Evolutionary conservation across 2,888 invertebrate genomes (phyloP), one percentile per base, ranked within the genome.

Genomic region (Cryptocheilus praepositus): DNA sequence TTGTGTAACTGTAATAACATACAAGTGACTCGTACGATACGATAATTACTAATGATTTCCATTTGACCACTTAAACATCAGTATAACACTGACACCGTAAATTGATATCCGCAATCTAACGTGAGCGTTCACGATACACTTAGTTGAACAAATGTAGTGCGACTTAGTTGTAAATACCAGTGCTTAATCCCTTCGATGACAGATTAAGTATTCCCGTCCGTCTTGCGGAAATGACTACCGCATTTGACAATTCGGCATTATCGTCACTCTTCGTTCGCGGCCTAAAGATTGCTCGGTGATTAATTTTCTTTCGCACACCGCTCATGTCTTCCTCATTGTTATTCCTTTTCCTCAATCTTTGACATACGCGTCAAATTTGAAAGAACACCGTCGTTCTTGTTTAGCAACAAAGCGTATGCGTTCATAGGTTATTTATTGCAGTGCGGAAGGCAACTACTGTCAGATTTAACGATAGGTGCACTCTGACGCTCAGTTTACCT

Each of bases 171-270:
- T 36, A 71, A 80, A 86, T 89, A 95, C 97, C 95, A 89, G 92
- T 91, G 56, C 92, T 91, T 76, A 96, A 89, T 79, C 93, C 95
- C 85, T 92, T 92, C 74, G 94, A 93, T 64, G 95, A 92, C 78
- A 97, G 91, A 90, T 94, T 95, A 51, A 97, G 90, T 77, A 93
- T 92, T 19, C 97, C 97, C 73, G 94, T 93, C 84, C 93, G 93
- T 82, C 95, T 92, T 3, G 96, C 95, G 74, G 93, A 92, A 89
- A 95, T 94, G 64, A 97, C 91, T 81, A 96, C 89, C 58, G 92
- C 92, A 64, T 91, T 91, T 36, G 95, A 92, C 71, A 96, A 87
- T 85, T 93, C 92, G 65, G 90, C 90, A 71, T 94, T 92, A 82
- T 94, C 94, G 74, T 94, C 93, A 70, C 92, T 91, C 89, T 93